A percentile compares a stretch with the other conserved stretches of the same genome.
Evolutionary conservation across 1,140 invertebrate species (phyloP).

Genomic region (Marisa cornuarietis): DNA sequence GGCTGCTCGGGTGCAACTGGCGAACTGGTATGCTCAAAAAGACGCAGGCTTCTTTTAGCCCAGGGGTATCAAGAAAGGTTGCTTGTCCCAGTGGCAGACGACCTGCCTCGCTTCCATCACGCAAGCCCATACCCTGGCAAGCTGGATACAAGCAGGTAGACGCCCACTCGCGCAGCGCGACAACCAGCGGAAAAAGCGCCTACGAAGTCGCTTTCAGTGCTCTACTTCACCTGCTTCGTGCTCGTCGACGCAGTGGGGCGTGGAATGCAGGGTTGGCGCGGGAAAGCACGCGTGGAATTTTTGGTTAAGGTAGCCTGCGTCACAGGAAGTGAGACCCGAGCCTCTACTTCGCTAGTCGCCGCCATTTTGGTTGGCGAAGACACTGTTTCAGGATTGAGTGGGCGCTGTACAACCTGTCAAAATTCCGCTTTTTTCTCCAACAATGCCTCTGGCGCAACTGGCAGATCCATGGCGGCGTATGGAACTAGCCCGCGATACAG

Average conservation of each 20-base stretch:
- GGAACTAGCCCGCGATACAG: slow-evolving; percentile 58
- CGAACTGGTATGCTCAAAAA: too few relatives aligned
- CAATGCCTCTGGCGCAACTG: slow-evolving; percentile 63
- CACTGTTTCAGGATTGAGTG: slow-evolving; percentile 18
- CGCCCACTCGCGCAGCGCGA: not conserved
- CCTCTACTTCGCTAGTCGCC: slow-evolving; percentile 39
- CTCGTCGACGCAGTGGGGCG: slow-evolving; percentile 6
- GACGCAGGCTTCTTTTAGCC: too few relatives aligned
- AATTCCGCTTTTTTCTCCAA: slow-evolving; percentile 56
- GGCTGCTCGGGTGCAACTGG: too few relatives aligned
- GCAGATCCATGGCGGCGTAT: slow-evolving; percentile 64
- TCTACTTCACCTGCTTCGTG: not conserved
- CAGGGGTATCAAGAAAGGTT: too few relatives aligned
- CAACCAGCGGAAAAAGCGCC: not conserved
- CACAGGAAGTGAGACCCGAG: slow-evolving; percentile 37
- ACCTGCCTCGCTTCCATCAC: too few relatives aligned
- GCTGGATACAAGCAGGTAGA: not conserved
- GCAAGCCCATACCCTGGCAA: too few relatives aligned
- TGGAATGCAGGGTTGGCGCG: slow-evolving; percentile 9
- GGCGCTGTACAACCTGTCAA: slow-evolving; percentile 41
- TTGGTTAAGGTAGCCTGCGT: slow-evolving; percentile 20
- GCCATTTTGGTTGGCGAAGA: slow-evolving; percentile 48
- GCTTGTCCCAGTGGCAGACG: too few relatives aligned
- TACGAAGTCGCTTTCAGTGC: not conserved
- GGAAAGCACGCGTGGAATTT: slow-evolving; percentile 23